These are phyloP conservation scores for Callinectes sapidus DNA, from an alignment of 2,888 invertebrate genomes.

Conservation along the genomic window DNA sequence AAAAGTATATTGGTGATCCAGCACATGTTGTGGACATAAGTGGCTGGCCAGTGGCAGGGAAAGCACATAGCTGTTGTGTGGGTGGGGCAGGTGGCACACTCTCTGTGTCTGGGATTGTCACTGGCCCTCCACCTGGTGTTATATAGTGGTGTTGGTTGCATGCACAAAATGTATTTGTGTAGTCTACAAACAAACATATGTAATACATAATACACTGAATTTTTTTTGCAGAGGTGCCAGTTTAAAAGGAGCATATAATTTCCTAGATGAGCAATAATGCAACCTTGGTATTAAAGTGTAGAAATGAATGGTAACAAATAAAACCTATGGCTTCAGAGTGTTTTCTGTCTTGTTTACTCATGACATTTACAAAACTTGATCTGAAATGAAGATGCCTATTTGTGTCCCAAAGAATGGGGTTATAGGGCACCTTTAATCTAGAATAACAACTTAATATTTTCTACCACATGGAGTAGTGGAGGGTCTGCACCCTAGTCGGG, in stretches of 20 bases:
- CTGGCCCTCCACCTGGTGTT: not conserved
- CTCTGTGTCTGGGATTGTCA: not conserved
- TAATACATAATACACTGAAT: not conserved
- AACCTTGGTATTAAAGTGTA: not conserved
- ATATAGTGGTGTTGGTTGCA: not conserved
- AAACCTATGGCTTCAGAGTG: not conserved
- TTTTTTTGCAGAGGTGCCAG: not conserved
- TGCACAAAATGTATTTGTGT: not conserved
- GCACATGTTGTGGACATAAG: not conserved
- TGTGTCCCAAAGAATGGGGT: too few species aligned
- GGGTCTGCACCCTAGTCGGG: too few species aligned
- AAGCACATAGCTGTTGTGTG: not conserved
- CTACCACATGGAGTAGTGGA: too few species aligned
- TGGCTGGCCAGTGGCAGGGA: not conserved
- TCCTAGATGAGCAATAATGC: slow-evolving; percentile 6
- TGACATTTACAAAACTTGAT: not conserved
- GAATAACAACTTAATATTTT: too few species aligned
- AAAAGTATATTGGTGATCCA: not conserved
- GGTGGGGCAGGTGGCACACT: not conserved
- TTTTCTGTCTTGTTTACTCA: not conserved
- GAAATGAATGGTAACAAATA: not conserved
- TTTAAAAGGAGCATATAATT: not conserved
- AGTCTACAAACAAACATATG: not conserved
- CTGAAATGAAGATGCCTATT: not conserved
- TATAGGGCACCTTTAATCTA: too few species aligned